Conservation (phyloP, 2,888 invertebrate species). For the Schizotus pectinicornis region DNA sequence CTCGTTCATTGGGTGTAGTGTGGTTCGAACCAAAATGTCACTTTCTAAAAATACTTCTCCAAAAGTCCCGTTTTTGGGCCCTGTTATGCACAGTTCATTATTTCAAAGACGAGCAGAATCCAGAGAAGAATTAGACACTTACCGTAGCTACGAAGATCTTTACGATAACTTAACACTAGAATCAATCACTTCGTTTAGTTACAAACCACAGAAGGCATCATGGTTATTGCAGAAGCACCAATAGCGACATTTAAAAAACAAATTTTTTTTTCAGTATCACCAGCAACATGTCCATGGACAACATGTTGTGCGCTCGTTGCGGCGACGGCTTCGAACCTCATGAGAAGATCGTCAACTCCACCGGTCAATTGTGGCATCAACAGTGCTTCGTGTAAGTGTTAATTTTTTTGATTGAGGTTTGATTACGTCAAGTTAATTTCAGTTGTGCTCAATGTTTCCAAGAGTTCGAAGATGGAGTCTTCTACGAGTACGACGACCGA, state of each 20-base stretch:
- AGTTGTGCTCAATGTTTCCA: conserved; percentile 99
- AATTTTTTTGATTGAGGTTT: background rate
- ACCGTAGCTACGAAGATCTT: conserved; percentile 16
- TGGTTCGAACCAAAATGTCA: conserved; percentile 25
- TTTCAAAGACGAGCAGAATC: conserved; percentile 48
- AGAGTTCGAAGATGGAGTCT: conserved; percentile 95
- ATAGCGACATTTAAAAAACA: background rate
- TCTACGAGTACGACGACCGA: conserved; percentile 98
- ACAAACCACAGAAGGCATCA: background rate
- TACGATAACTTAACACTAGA: conserved; percentile 6
- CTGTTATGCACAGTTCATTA: conserved; percentile 45
- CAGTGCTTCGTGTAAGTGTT: conserved; percentile 96
- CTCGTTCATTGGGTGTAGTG: too few relatives aligned
- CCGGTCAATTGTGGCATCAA: conserved; percentile 98
- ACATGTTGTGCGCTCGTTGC: conserved; percentile 95
- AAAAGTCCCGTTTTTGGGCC: conserved; percentile 45
- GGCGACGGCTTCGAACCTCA: conserved; percentile 94
- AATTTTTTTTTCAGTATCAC: conserved; percentile 56
- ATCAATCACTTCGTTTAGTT: background rate
- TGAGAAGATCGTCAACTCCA: conserved; percentile 98
- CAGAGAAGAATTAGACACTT: conserved; percentile 38
- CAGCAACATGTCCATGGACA: conserved; percentile 81
- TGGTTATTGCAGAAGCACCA: background rate
- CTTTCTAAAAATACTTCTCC: conserved; percentile 49
- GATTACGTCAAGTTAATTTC: conserved; percentile 1